Evolutionary conservation across 1,140 invertebrate genomes (phyloP).

Genomic region (Drosophila quadrilineata): DNA sequence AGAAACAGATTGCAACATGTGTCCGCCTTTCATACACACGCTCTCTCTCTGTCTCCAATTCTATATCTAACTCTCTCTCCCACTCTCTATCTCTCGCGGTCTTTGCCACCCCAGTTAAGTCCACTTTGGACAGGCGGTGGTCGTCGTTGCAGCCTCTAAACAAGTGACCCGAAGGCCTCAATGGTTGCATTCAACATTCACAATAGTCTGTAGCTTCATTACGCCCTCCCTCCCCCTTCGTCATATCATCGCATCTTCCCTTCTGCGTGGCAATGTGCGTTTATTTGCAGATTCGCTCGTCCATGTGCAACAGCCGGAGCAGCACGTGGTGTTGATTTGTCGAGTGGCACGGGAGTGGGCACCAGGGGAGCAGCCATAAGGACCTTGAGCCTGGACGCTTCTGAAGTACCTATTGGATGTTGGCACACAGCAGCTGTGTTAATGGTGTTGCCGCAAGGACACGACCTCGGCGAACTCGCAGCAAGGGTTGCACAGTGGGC

Average conservation of each 20-base stretch:
- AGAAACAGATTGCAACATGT: constrained; percentile 40
- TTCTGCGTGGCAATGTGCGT: neutral
- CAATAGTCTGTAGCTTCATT: constrained; percentile 4
- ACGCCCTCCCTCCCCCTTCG: neutral
- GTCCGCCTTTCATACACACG: constrained; percentile 15
- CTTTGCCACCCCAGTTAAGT: constrained; percentile 7
- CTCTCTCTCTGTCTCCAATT: neutral
- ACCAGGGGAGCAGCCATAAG: neutral
- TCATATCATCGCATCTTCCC: neutral
- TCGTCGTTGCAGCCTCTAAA: constrained; percentile 42
- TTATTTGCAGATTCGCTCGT: constrained; percentile 38
- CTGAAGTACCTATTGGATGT: constrained; percentile 24
- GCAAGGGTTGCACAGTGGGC: too few relatives aligned
- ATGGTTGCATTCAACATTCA: constrained; percentile 22
- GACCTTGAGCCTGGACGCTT: constrained; percentile 6
- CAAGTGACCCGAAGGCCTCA: constrained; percentile 39
- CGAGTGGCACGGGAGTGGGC: too few relatives aligned
- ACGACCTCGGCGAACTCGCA: too few relatives aligned
- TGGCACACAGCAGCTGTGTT: constrained; percentile 39
- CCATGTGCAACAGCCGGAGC: too few relatives aligned
- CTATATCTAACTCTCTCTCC: neutral
- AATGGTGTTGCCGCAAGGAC: constrained; percentile 26
- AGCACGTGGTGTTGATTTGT: too few relatives aligned
- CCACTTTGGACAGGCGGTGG: too few relatives aligned
- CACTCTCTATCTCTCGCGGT: neutral